A percentile compares a stretch with the other conserved stretches of the same genome.
Evolutionary conservation across 1,140 invertebrate species (phyloP).

Genomic region (Hestina assimilis): DNA sequence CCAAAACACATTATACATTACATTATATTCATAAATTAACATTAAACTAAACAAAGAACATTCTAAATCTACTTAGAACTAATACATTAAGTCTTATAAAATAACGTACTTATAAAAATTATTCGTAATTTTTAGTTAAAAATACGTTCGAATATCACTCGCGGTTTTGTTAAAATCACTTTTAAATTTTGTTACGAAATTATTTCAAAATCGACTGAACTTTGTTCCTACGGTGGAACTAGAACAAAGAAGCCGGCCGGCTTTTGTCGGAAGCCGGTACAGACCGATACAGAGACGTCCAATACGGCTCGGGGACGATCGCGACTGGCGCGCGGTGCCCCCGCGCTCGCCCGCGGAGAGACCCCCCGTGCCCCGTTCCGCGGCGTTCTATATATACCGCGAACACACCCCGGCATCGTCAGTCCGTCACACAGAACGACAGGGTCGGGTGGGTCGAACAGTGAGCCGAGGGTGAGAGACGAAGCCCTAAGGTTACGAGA

Average conservation of each 20-base stretch:
- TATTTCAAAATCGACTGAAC: neutral
- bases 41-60: neutral
- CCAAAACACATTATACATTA: neutral
- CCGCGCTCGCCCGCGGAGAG: slow-evolving; percentile 56
- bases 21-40: neutral
- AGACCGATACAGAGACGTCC: slow-evolving; percentile 48
- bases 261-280: slow-evolving; percentile 37
- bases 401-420: slow-evolving; percentile 44
- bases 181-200: slow-evolving; percentile 1
- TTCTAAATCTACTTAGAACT: slow-evolving; percentile 5
- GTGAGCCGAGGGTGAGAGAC: slow-evolving; percentile 65
- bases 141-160: slow-evolving; percentile 13
- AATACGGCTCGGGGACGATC: slow-evolving; percentile 31
- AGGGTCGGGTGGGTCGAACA: slow-evolving; percentile 67
- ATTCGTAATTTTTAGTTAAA: neutral
- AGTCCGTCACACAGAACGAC: slow-evolving; percentile 72
- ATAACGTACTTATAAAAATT: neutral
- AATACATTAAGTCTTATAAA: slow-evolving; percentile 4
- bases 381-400: slow-evolving; percentile 60
- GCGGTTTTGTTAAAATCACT: neutral
- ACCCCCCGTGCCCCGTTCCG: slow-evolving; percentile 51
- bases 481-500: slow-evolving; percentile 74
- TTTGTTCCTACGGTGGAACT: slow-evolving; percentile 19
- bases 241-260: slow-evolving; percentile 73
- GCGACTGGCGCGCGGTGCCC: slow-evolving; percentile 61